These are phyloP conservation scores for Lydus trimaculatus DNA, from an alignment of 2,888 invertebrate species.

Conservation along the genomic window DNA sequence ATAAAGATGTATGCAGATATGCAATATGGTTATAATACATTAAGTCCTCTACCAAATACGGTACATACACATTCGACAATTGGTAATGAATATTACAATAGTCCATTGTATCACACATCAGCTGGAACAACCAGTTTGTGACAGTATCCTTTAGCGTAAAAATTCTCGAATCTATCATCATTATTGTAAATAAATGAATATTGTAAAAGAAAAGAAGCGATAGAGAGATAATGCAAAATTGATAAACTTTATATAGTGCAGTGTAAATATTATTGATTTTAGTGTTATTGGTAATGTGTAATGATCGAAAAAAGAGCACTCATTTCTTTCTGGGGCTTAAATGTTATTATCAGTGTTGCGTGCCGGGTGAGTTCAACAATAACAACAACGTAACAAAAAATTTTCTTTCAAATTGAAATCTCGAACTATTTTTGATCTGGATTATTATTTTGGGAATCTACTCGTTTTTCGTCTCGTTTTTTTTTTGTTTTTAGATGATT, in stretches of 20 bases:
- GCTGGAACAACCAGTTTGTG: slow-evolving; percentile 85
- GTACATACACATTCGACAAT: slow-evolving; percentile 63
- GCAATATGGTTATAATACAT: slow-evolving; percentile 72
- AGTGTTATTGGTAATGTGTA: not conserved
- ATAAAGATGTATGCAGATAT: slow-evolving; percentile 85
- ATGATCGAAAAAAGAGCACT: not conserved
- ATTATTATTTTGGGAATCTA: not conserved
- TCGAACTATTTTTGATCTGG: not conserved
- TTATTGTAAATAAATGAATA: not conserved
- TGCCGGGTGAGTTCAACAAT: not conserved
- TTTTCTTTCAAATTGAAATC: not conserved
- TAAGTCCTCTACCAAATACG: slow-evolving; percentile 69
- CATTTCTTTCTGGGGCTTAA: not conserved
- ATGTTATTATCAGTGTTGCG: slow-evolving; percentile 1
- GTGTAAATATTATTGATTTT: slow-evolving; percentile 5
- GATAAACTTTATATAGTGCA: not conserved
- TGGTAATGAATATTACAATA: slow-evolving; percentile 83
- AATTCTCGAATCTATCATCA: slow-evolving; percentile 33
- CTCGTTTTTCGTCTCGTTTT: not conserved
- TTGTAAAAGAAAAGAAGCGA: not conserved
- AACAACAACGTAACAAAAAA: not conserved
- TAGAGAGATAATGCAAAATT: not conserved
- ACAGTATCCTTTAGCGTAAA: slow-evolving; percentile 91
- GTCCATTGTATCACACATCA: slow-evolving; percentile 77
- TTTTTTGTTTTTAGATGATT: not conserved